phyloP scores from a whole-genome alignment of 1,140 invertebrate genomes.

The Dryas iulia region DNA sequence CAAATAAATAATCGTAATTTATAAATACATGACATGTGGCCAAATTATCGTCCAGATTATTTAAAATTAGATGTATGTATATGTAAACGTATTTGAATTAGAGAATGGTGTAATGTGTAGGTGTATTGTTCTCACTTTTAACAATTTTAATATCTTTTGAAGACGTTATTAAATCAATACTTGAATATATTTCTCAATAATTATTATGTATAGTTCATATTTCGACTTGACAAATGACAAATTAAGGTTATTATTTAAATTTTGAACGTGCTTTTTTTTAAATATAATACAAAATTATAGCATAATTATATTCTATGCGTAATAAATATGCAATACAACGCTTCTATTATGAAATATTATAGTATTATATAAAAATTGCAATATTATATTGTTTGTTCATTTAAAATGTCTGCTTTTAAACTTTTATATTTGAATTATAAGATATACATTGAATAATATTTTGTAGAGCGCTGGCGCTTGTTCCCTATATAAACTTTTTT shows the following conservation, averaged over 20 bases:
- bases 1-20: constrained; percentile 36
- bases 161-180: neutral
- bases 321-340: neutral
- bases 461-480: neutral
- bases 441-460: neutral
- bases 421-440: neutral
- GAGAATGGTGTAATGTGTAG: neutral
- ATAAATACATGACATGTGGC: constrained; percentile 62
- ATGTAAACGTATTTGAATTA: constrained; percentile 25
- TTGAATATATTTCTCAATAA: too few relatives aligned
- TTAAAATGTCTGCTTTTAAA: neutral
- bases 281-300: neutral
- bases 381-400: neutral
- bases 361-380: neutral
- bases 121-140: neutral
- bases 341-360: neutral
- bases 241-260: too few relatives aligned
- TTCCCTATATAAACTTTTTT: neutral
- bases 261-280: too few relatives aligned
- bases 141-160: neutral
- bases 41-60: constrained; percentile 75
- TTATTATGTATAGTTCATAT: too few relatives aligned
- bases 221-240: too few relatives aligned
- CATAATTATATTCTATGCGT: neutral
- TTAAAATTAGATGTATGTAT: constrained; percentile 44